These are phyloP conservation scores for Buathra laborator DNA, from an alignment of 2,888 invertebrate species.

Conservation along the genomic window DNA sequence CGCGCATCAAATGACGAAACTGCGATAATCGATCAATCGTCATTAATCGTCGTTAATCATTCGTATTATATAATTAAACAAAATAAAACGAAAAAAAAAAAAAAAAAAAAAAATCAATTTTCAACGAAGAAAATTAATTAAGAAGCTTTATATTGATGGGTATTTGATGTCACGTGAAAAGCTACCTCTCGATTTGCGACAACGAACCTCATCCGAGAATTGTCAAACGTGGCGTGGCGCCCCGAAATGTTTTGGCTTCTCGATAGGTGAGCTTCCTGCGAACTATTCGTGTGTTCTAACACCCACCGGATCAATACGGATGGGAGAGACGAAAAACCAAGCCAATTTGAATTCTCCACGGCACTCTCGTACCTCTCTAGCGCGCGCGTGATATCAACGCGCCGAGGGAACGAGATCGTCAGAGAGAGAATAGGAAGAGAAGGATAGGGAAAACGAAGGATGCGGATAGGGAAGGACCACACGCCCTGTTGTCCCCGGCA, in stretches of 20 bases:
- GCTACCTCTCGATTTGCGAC: not conserved
- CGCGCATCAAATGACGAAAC: not conserved
- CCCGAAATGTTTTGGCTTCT: not conserved
- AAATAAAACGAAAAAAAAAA: too few relatives aligned
- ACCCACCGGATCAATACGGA: conserved; percentile 51
- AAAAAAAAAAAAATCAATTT: too few relatives aligned
- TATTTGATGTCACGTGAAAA: not conserved
- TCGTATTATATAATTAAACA: too few relatives aligned
- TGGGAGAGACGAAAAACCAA: conserved; percentile 50
- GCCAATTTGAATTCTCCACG: conserved; percentile 62
- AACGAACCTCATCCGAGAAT: not conserved
- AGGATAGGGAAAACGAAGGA: conserved; percentile 18
- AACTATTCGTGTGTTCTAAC: not conserved
- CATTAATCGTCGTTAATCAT: too few relatives aligned
- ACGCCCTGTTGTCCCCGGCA: conserved; percentile 3
- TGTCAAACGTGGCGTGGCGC: not conserved
- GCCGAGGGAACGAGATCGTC: conserved; percentile 19
- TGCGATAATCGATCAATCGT: too few relatives aligned
- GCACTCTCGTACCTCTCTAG: conserved; percentile 26
- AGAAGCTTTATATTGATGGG: not conserved
- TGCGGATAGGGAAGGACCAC: conserved; percentile 10
- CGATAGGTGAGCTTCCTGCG: not conserved
- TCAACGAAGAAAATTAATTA: too few relatives aligned
- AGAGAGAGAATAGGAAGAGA: conserved; percentile 13
- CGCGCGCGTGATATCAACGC: conserved; percentile 38